Percentiles rank a stretch among this genome's conserved stretches.
phyloP scores from a whole-genome alignment of 2,797 vertebrate species.

The Euphonia xanthogaster region DNA sequence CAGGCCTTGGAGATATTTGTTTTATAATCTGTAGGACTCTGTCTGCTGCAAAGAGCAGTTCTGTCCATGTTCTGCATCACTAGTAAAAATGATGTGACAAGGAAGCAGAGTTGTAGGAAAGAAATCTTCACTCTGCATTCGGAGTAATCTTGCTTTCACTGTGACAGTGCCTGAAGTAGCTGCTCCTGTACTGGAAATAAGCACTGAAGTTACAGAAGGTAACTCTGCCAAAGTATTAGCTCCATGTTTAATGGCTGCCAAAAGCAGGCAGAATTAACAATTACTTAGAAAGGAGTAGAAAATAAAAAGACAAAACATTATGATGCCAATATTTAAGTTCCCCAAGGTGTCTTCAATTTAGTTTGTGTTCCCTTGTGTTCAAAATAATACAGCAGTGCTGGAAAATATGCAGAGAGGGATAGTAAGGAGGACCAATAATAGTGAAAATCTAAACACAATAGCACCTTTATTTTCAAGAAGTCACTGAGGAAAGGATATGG shows the following conservation, averaged over 20 bases:
- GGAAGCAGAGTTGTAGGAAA: not conserved
- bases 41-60: not conserved
- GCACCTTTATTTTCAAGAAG: not conserved
- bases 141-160: not conserved
- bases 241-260: not conserved
- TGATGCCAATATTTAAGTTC: not conserved
- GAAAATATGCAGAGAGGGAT: not conserved
- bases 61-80: slow-evolving; percentile 28
- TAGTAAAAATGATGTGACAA: slow-evolving; percentile 31
- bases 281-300: not conserved
- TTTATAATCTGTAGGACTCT: not conserved
- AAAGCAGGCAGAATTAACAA: not conserved
- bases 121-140: not conserved
- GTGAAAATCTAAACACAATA: not conserved
- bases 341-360: not conserved
- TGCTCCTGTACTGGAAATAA: not conserved
- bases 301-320: not conserved
- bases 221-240: not conserved
- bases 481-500: not conserved
- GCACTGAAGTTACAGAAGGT: not conserved
- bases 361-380: not conserved
- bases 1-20: not conserved
- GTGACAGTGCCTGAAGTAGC: not conserved
- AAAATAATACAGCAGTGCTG: not conserved
- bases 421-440: not conserved